Base-by-base conservation (phyloP, 2,113 vertebrate species). In the Dipodomys merriami region DNA sequence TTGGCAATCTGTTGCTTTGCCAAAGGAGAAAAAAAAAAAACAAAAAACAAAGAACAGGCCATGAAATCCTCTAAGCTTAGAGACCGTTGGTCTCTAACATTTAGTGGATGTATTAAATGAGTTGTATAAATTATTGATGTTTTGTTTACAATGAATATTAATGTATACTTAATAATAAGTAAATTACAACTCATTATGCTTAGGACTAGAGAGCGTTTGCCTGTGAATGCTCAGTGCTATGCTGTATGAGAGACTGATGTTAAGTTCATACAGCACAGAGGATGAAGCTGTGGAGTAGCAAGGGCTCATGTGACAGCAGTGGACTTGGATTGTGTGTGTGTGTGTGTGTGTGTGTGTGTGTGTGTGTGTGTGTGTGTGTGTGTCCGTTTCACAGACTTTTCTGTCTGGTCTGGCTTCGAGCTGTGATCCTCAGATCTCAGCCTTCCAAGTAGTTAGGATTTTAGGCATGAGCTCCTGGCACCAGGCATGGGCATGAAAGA, bases 231-330 rank as follows among this genome's bases (percentile, higher is more conserved):
- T 82, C 80, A 22, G 5, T 33, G n/a, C 18, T n/a, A 11, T 23
- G 6, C 27, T 6, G 8, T 18, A 35, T 16, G 39, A 15, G 3
- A 11, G 7, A 3, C 0, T 22, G 67, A 35, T 30, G 0, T 60
- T 53, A 18, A 49, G 2, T 13, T 68, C 27, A 18, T 7, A 35
- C 15, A 6, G 0, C 9, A 2, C 1, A 53, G 12, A 74, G 6
- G 35, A 88, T 35, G 53, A n/a, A 53, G 49, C 67, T 13, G 3
- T 29, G 23, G 44, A 22, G 12, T 12, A 16, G 20, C 39, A 35
- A 16, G 62, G 23, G 23, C 3, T 27, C 64, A 0, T 19, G 49
- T 4, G 25, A 1, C 6, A 1, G 0, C 12, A 44, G 13, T 8
- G 57, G 62, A 18, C 13, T 20, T n/a, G 35, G 16, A 23, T 80